Base-by-base conservation (phyloP, 2,888 invertebrate species). In the Gnatocerus cornutus region DNA sequence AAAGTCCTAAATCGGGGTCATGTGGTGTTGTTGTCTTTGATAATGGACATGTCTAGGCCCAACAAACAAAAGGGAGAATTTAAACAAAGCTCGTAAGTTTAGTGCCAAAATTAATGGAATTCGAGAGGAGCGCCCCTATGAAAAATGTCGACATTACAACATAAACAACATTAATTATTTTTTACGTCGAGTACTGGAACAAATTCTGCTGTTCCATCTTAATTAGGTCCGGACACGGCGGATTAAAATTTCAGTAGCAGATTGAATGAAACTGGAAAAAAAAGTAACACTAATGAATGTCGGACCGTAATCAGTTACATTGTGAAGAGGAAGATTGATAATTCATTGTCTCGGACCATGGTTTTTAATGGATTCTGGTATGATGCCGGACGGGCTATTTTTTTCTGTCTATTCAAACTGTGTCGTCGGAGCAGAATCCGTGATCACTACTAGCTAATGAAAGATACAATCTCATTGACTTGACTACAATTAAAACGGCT, bases 181-280 rank as follows among this genome's bases (percentile, higher is more conserved):
- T 68, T 68, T 68, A 68, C 53, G 64, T 56, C 62, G 56, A 69
- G 64, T 58, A 64, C 50, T 64, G 74, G 67, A 73, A 71, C 76
- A 66, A 76, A 76, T 76, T 71, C 63, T 62, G 68, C 70, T 72
- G 75, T 74, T 76, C 71, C 75, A 74, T 77, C 75, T 76, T 77
- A 78, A 78, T 78, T 77, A 77, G 74, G 66, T 77, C 75, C 73
- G 71, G 75, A 73, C 71, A 77, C 69, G 76, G 74, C 69, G 73
- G 68, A 78, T 78, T 78, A 77, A 77, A 77, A 78, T 77, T 76
- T 78, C 76, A 74, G 77, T 73, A 74, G 78, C 76, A 74, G 73
- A 75, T 74, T 74, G 74, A 73, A 74, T 72, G 71, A 73, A 74
- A 76, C 72, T 71, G 72, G 75, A 75, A 76, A 76, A 76, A 74